A percentile compares a stretch with the other conserved stretches of the same genome.
Evolutionary conservation across 2,113 vertebrate genomes (phyloP).

Genomic region (Nesogale talazaci): DNA sequence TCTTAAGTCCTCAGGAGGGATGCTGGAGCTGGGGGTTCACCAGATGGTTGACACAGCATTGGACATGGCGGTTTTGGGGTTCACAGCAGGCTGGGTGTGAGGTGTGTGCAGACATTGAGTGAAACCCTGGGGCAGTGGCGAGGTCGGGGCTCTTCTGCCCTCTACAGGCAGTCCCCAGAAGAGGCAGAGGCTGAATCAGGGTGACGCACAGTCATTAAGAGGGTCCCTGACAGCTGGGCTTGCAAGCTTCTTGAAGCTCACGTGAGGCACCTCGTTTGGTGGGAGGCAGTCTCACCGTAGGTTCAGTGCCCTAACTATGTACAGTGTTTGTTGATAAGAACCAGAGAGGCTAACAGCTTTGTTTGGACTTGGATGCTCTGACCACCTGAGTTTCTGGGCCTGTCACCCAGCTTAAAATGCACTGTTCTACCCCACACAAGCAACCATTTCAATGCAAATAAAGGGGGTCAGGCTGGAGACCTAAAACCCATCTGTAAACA

Average conservation of each 20-base stretch:
- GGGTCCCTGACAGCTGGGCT: neutral
- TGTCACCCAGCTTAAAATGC: neutral
- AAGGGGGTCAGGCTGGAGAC: no score
- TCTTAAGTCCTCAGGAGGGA: neutral
- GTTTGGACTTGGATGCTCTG: neutral
- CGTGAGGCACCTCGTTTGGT: neutral
- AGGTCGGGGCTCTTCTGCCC: conserved; percentile 43
- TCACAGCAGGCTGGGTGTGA: neutral
- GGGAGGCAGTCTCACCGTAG: neutral
- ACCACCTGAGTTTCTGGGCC: neutral
- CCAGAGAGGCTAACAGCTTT: neutral
- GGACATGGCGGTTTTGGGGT: conserved; percentile 44
- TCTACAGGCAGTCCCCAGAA: conserved; percentile 56
- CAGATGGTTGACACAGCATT: no score
- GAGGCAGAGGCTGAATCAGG: neutral
- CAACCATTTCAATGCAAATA: no score
- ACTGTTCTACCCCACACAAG: neutral
- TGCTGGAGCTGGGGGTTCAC: neutral
- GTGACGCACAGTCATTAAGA: no score
- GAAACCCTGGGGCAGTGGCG: conserved; percentile 36
- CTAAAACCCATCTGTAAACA: no score
- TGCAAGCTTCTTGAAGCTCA: neutral
- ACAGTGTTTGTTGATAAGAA: neutral
- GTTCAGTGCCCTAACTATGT: neutral
- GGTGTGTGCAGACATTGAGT: neutral